Conservation (phyloP, 2,113 vertebrate genomes). For the Oxygymnocypris stewartii region DNA sequence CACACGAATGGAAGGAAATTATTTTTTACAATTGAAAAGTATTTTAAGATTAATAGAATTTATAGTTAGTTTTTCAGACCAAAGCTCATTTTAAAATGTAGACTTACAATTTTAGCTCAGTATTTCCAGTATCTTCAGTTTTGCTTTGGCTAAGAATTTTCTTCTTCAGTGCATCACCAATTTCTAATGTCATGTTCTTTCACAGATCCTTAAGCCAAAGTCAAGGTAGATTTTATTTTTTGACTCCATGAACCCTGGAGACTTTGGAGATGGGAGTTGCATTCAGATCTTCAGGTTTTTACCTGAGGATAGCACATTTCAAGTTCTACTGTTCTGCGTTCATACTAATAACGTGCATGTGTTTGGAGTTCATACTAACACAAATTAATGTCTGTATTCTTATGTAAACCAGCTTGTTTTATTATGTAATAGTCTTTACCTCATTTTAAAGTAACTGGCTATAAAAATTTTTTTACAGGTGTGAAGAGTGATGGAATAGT, state of each 20-base stretch:
- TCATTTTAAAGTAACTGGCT: background rate
- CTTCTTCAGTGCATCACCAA: no score
- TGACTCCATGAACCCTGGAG: constrained; percentile 13
- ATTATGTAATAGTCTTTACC: background rate
- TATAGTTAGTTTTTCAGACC: no score
- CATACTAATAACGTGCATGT: constrained; percentile 2
- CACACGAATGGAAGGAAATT: no score
- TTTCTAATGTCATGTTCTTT: background rate
- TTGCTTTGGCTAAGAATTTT: no score
- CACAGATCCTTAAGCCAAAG: constrained; percentile 17
- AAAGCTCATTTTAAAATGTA: no score
- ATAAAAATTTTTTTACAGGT: background rate
- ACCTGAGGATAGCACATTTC: background rate
- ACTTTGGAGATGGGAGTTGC: background rate
- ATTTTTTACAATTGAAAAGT: no score
- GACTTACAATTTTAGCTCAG: no score
- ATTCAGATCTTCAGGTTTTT: constrained; percentile 16
- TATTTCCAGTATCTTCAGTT: no score
- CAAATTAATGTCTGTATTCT: background rate
- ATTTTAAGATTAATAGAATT: no score
- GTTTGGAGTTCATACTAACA: constrained; percentile 11
- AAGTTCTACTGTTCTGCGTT: background rate
- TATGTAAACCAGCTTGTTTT: constrained; percentile 8
- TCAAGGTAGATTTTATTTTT: constrained; percentile 18
- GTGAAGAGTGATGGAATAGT: constrained; percentile 3